Percentiles rank a stretch among this genome's conserved stretches.
phyloP scores from a whole-genome alignment of 2,797 vertebrate genomes.

The Dermochelys coriacea region DNA sequence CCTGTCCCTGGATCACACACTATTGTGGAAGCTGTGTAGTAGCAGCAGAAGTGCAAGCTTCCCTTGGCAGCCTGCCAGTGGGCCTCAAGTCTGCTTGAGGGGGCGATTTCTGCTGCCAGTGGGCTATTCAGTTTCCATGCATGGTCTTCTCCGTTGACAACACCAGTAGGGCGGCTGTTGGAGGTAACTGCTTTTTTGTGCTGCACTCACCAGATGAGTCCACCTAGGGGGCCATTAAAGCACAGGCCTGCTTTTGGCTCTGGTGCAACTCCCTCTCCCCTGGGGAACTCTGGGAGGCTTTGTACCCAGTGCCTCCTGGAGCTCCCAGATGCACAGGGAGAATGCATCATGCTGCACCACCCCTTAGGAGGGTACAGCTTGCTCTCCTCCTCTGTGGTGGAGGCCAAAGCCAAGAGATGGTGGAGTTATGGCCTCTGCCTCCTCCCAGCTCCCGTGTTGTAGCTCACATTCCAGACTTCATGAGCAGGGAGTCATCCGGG shows the following conservation, averaged over 20 bases:
- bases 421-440: not conserved
- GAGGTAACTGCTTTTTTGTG: not conserved
- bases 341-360: not conserved
- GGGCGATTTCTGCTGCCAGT: not conserved
- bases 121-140: not conserved
- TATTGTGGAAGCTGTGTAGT: not conserved
- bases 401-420: not conserved
- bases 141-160: no score
- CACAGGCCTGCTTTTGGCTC: fast-evolving
- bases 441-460: not conserved
- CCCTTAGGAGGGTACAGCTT: not conserved
- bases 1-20: not conserved
- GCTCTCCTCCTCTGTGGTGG: not conserved
- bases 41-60: not conserved
- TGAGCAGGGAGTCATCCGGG: not conserved
- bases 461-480: not conserved
- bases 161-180: no score
- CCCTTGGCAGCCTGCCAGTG: not conserved
- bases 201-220: no score
- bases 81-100: not conserved
- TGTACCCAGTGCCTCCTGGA: not conserved
- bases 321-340: not conserved
- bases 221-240: not conserved
- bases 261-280: not conserved
- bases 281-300: not conserved